Base-by-base conservation (phyloP, 2,113 vertebrate genomes). In the Cygnus buccinator region DNA sequence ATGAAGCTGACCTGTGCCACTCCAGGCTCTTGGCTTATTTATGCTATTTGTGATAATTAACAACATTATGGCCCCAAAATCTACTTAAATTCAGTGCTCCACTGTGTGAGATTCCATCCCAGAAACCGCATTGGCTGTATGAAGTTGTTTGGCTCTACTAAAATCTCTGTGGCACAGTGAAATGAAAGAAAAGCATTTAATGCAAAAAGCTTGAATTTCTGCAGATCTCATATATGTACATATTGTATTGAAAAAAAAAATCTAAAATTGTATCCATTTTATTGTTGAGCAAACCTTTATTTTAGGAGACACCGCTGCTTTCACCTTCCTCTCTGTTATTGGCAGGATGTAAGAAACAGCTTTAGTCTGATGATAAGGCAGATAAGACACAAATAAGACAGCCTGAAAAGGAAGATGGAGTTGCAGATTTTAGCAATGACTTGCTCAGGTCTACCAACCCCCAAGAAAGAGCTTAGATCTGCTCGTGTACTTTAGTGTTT, bases 111-210 rank as follows among this genome's bases (percentile, higher is more conserved):
- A 61, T 84, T 87, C 41, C 26, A 16, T 92, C 39, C 17, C 50
- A 71, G 66, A 89, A 37, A 77, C 43, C 62, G 84, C 22, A 37
- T 66, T 82, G 61, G 43, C 65, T 92, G 76, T 58, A 55, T 65
- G 8, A 89, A 72, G 23, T 89, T 61, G 10, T 84, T 90, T 87
- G 86, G 52, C 87, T 92, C 22, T 76, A 12, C 33, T 10, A 2
- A 95, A 89, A 73, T 89, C 91, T 95, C 89, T 76, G 66, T 79
- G 77, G 62, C 48, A 25, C 33, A 91, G 66, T 83, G 67, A 94
- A 95, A 94, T 83, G 74, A 66, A 93, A 84, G 66, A 55, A 87
- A 93, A 87, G 20, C 25, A 87, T 80, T 93, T 84, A 73, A 73
- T 79, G 26, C 2, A 4, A 50, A 70, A 33, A 84, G 29, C 48